Evolutionary conservation across 37 sponge, comb jelly and placozoan species (phyloP).

Genomic region (Petrosia ficiformis): DNA sequence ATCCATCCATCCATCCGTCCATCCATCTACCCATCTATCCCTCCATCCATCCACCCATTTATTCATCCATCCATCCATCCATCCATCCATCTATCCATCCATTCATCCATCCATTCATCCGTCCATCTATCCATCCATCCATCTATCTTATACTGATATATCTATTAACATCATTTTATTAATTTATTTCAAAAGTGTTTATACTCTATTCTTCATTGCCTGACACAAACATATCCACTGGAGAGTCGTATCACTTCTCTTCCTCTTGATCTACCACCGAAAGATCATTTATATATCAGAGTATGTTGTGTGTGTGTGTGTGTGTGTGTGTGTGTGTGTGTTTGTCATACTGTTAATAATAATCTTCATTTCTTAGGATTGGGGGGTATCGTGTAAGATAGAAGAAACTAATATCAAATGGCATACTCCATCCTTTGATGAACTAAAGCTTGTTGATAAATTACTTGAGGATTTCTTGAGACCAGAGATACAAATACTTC

Average conservation of each 20-base stretch:
- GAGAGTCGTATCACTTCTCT: constrained; percentile 33
- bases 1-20: no score
- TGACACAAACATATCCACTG: constrained; percentile 42
- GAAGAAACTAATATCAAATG: constrained; percentile 50
- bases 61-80: no score
- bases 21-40: no score
- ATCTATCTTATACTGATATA: no score
- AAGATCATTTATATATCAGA: constrained; percentile 68
- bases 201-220: constrained; percentile 28
- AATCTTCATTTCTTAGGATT: constrained; percentile 46
- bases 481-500: constrained; percentile 62
- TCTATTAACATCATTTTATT: no score
- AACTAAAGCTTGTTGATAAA: constrained; percentile 51
- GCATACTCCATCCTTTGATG: constrained; percentile 62
- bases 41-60: no score
- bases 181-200: constrained; percentile 27
- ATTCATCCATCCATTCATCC: no score
- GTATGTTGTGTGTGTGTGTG: no score
- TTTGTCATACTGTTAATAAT: not conserved
- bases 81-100: no score
- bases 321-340: no score
- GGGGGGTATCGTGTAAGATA: constrained; percentile 44
- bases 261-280: constrained; percentile 23
- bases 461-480: constrained; percentile 61
- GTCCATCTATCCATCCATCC: no score